A percentile compares a stretch with the other conserved stretches of the same genome.
phyloP scores from a whole-genome alignment of 2,113 vertebrate genomes.

The Amia ocellicauda region DNA sequence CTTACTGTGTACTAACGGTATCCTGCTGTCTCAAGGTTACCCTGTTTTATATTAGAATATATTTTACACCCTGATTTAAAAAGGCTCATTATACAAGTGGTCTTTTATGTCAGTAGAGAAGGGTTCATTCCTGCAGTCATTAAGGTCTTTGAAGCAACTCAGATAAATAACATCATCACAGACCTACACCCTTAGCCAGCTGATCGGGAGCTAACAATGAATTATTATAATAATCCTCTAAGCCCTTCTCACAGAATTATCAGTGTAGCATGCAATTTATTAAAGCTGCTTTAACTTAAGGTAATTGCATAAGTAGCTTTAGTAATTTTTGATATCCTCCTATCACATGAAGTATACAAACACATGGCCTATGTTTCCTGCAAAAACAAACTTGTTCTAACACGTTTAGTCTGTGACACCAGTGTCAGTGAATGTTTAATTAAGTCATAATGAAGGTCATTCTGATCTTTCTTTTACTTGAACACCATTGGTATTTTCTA shows the following conservation, averaged over 20 bases:
- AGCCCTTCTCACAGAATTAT: background rate
- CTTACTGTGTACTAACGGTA: slow-evolving; percentile 18
- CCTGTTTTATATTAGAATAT: slow-evolving; percentile 6
- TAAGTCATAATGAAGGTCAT: background rate
- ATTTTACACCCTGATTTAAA: background rate
- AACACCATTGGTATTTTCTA: background rate
- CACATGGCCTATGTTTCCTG: too few relatives aligned
- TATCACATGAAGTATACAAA: background rate
- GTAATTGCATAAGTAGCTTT: slow-evolving; percentile 3
- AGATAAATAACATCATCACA: background rate
- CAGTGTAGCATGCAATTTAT: background rate
- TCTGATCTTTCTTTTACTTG: background rate
- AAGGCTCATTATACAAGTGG: background rate
- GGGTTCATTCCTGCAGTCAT: background rate
- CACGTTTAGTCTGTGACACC: background rate
- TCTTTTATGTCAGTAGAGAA: background rate
- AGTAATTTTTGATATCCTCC: background rate
- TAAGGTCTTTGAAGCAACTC: background rate
- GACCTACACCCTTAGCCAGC: background rate
- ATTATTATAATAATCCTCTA: slow-evolving; percentile 9
- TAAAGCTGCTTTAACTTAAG: background rate
- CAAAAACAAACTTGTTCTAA: too few relatives aligned
- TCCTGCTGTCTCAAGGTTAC: slow-evolving; percentile 17
- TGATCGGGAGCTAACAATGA: slow-evolving; percentile 10
- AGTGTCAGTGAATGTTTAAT: background rate